Evolutionary conservation across 2,797 vertebrate species (phyloP).

Genomic region (Melanotaenia pygmaea): DNA sequence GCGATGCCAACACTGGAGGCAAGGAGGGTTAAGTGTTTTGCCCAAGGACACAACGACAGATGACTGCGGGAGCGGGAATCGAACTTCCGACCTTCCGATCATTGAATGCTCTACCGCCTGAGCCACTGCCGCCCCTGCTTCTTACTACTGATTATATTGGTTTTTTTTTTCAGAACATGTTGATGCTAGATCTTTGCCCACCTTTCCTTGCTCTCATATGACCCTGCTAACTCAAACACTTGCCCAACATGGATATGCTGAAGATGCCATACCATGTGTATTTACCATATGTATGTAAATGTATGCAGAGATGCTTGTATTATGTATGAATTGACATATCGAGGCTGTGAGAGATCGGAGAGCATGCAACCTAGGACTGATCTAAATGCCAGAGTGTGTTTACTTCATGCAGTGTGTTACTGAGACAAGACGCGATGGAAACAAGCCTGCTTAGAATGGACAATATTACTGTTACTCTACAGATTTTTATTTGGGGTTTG

Average conservation of each 20-base stretch:
- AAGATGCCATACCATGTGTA: slow-evolving; percentile 56
- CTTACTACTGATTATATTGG: neutral
- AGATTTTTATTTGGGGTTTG: slow-evolving; percentile 7
- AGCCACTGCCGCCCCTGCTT: no score
- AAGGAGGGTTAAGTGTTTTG: no score
- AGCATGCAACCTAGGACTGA: slow-evolving; percentile 20
- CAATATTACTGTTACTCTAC: slow-evolving; percentile 32
- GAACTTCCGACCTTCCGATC: no score
- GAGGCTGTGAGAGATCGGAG: slow-evolving; percentile 40
- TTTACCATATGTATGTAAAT: slow-evolving; percentile 66
- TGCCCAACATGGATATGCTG: slow-evolving; percentile 52
- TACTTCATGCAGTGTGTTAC: slow-evolving; percentile 35
- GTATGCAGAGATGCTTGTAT: slow-evolving; percentile 41
- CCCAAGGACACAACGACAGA: no score
- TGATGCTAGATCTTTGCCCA: slow-evolving; percentile 23
- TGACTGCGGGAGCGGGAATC: no score
- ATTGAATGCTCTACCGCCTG: no score
- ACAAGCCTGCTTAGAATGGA: slow-evolving; percentile 33
- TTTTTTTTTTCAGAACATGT: no score
- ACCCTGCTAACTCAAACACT: slow-evolving; percentile 42
- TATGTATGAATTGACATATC: slow-evolving; percentile 36
- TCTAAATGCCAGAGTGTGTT: slow-evolving; percentile 33
- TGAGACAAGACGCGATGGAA: slow-evolving; percentile 45
- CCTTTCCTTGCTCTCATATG: slow-evolving; percentile 47
- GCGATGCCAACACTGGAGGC: no score